These are phyloP conservation scores for Phyllostomus discolor DNA, from an alignment of 2,113 vertebrate genomes.

Conservation along the genomic window DNA sequence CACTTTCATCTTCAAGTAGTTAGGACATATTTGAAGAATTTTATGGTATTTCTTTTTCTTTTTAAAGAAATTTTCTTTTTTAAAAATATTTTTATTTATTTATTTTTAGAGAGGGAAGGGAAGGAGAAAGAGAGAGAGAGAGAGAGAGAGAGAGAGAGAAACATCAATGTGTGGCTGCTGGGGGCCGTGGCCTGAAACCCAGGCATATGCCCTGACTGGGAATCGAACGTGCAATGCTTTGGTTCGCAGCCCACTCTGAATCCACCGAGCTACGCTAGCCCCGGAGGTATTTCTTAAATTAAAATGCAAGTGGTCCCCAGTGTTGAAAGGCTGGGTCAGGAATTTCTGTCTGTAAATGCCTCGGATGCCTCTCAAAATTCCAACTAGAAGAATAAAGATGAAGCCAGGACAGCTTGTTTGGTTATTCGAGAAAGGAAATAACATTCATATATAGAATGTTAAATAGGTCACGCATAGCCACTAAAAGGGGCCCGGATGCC, in stretches of 20 bases:
- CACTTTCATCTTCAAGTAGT: background rate
- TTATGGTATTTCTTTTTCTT: background rate
- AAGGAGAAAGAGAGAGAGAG: no score
- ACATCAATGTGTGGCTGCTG: no score
- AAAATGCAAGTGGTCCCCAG: background rate
- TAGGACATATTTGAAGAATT: background rate
- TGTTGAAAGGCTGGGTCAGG: background rate
- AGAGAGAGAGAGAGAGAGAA: no score
- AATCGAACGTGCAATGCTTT: no score
- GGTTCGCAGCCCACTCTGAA: no score
- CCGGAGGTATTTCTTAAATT: background rate
- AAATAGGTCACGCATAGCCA: background rate
- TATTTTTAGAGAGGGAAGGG: no score
- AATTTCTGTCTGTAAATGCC: background rate
- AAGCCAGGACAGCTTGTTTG: background rate
- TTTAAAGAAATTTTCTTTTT: no score
- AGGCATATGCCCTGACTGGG: no score
- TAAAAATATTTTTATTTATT: no score
- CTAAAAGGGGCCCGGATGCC: background rate
- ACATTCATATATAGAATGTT: background rate
- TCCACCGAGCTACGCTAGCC: no score
- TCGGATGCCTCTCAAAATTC: background rate
- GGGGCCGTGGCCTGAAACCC: no score
- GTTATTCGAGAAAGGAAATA: background rate
- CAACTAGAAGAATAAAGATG: background rate